Evolutionary conservation across 2,797 vertebrate species (phyloP).

Genomic region (Cheirogaleus major): DNA sequence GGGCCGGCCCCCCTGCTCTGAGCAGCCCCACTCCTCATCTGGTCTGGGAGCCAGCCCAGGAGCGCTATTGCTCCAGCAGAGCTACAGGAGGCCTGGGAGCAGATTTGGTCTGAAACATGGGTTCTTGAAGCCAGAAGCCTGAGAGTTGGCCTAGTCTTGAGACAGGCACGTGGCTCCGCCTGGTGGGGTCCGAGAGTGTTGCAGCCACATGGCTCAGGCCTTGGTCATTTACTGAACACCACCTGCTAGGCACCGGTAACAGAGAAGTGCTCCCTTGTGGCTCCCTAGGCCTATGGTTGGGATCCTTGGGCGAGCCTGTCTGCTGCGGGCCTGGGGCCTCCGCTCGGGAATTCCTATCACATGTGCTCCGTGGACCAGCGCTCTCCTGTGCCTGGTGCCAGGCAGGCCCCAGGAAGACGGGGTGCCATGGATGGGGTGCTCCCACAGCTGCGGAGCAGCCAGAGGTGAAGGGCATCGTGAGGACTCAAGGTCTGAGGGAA

Average conservation of each 20-base stretch:
- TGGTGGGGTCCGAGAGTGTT: constrained; percentile 35
- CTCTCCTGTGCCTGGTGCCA: not conserved
- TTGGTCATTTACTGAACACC: not conserved
- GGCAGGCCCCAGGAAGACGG: not conserved
- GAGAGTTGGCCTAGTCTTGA: not conserved
- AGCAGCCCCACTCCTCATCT: not conserved
- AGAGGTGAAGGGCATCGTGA: not conserved
- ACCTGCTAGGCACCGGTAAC: not conserved
- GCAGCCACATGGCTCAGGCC: not conserved
- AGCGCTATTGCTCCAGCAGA: not conserved
- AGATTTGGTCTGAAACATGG: not conserved
- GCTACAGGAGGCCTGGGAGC: not conserved
- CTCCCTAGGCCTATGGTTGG: not conserved
- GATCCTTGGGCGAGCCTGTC: not conserved
- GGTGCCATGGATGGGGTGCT: fast-evolving
- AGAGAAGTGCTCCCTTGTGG: not conserved
- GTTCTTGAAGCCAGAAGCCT: not conserved
- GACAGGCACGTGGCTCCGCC: constrained; percentile 47
- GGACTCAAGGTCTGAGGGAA: not conserved
- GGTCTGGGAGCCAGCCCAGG: not conserved
- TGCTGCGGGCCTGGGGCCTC: not conserved
- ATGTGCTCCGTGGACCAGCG: fast-evolving
- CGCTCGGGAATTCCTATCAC: not conserved
- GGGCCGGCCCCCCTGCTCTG: not conserved
- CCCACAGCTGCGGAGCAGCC: fast-evolving